phyloP scores from a whole-genome alignment of 2,888 invertebrate genomes.

The Cerastis leucographa region DNA sequence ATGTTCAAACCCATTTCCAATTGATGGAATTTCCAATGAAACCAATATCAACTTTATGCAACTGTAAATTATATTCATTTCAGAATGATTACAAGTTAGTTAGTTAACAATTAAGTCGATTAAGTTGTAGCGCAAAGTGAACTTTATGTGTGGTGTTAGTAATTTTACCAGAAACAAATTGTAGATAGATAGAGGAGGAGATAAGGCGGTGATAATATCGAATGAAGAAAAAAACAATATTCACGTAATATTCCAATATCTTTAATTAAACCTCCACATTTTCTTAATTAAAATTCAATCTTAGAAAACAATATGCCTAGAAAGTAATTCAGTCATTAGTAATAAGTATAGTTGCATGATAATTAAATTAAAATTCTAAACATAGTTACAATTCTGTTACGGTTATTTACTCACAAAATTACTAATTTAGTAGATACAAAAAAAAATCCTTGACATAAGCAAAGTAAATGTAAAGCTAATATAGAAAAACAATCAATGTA shows the following conservation, averaged over 20 bases:
- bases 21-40: neutral
- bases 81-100: neutral
- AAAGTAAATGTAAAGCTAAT: slow-evolving; percentile 33
- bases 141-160: neutral
- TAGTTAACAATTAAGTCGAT: no score
- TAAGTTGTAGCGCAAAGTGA: neutral
- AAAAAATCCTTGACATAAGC: slow-evolving; percentile 52
- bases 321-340: slow-evolving; percentile 64
- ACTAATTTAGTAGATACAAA: slow-evolving; percentile 21
- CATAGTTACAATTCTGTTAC: slow-evolving; percentile 34
- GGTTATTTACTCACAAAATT: slow-evolving; percentile 12
- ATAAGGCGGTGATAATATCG: rapidly evolving
- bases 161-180: neutral
- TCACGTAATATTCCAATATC: slow-evolving; percentile 27
- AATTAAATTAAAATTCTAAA: slow-evolving; percentile 51
- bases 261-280: slow-evolving; percentile 64
- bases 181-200: no score
- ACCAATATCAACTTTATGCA: neutral
- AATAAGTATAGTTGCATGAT: slow-evolving; percentile 50
- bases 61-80: neutral
- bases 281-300: slow-evolving; percentile 57
- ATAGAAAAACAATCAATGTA: slow-evolving; percentile 50
- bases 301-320: slow-evolving; percentile 63
- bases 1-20: neutral
- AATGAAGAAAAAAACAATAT: slow-evolving; percentile 11